Evolutionary conservation across 2,888 invertebrate species (phyloP).

Genomic region (Phengaris alcon): DNA sequence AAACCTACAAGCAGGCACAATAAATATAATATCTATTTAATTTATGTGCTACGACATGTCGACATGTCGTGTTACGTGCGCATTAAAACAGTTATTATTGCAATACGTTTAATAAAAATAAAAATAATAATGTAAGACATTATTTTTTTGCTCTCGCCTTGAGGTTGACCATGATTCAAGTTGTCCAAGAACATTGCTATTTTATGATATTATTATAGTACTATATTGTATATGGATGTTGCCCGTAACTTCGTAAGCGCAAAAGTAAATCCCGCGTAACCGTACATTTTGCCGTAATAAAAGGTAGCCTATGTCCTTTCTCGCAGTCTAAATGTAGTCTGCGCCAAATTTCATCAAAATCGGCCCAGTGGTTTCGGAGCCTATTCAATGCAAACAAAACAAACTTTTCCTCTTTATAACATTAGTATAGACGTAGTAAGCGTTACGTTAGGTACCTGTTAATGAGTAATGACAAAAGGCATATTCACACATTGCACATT

Average conservation of each 20-base stretch:
- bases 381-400: too few species aligned
- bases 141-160: slow-evolving; percentile 9
- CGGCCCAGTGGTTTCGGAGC: too few species aligned
- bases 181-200: slow-evolving; percentile 9
- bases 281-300: neutral
- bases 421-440: too few species aligned
- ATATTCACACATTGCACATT: too few species aligned
- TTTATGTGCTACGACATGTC: neutral
- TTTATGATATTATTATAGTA: neutral
- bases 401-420: too few species aligned
- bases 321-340: too few species aligned
- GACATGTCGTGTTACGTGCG: neutral
- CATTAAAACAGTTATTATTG: slow-evolving; percentile 5
- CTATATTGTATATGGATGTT: too few species aligned
- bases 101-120: slow-evolving; percentile 15
- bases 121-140: slow-evolving; percentile 20
- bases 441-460: too few species aligned
- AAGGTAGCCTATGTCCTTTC: neutral
- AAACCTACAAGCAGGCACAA: neutral
- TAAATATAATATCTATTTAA: neutral
- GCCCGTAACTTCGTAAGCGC: too few species aligned
- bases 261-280: too few species aligned
- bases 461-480: too few species aligned
- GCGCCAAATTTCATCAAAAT: too few species aligned
- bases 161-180: slow-evolving; percentile 14